Base-by-base conservation (phyloP, 2,113 vertebrate species). In the Engystomops pustulosus region DNA sequence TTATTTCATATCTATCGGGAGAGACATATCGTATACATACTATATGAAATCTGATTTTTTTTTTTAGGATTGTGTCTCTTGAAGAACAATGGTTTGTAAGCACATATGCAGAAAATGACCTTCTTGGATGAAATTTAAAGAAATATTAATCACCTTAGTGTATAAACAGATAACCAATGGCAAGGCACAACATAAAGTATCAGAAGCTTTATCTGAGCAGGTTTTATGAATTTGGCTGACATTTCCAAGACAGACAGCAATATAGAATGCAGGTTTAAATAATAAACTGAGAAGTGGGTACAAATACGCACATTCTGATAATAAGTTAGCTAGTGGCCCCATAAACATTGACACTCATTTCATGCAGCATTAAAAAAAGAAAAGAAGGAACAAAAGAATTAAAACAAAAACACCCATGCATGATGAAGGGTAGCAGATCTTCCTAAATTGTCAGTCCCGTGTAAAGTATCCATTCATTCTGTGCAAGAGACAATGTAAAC, bases 271-370 rank as follows among this genome's bases (percentile, higher is more conserved):
- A 60, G 12, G 25, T 55, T 72, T 72, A 20, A 58, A 55, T 53
- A 41, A 53, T 70, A 51, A 70, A 38, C 83, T 55, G 32, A 85
- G 79, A 27, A 53, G 15, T 38, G 74, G 62, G 23, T 51, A 76
- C 30, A 62, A 18, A 65, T 65, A 65, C 60, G 81, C 41, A 67
- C 49, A 12, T 84, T 68, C 14, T 36, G 65, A 76, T 58, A 70
- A 70, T 27, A 74, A 30, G 51, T 69, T 79, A 68, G 20, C 8
- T 69, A 17, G 18, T 78, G 44, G 34, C 75, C 83, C 75, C 75
- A 79, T 78, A 79, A 70, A 32, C 34, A 58, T 34, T 41, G 65
- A 70, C n/a, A 84, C 41, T 68, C 65, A 70, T 69, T 84, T 79
- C 83, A 85, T 85, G 74, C 83, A 44, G 12, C 69, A 44, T 82